These are phyloP conservation scores for Syngnathus typhle DNA, from an alignment of 2,113 vertebrate species.

Conservation along the genomic window DNA sequence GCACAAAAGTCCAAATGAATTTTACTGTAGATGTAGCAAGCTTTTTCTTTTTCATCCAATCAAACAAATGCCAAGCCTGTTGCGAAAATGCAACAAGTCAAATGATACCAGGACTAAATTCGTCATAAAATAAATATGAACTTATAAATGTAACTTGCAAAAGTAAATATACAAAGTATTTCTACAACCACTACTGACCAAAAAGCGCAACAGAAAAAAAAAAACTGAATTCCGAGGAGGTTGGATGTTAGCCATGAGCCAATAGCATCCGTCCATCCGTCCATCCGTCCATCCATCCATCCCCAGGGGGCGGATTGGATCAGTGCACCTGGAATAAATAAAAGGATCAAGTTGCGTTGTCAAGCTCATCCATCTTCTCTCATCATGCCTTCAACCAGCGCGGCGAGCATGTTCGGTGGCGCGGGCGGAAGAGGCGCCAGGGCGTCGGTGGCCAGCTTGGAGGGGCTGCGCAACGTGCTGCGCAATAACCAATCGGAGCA, in stretches of 20 bases:
- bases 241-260: conserved; percentile 18
- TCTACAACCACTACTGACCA: not conserved
- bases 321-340: conserved; percentile 30
- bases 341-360: conserved; percentile 21
- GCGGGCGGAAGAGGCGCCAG: conserved; percentile 57
- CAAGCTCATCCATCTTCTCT: no score
- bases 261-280: conserved; percentile 15
- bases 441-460: conserved; percentile 55
- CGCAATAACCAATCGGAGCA: conserved; percentile 31
- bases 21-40: no score
- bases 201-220: not conserved
- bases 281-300: no score
- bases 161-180: not conserved
- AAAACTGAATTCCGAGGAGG: conserved; percentile 33
- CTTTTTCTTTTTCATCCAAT: no score
- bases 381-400: conserved; percentile 41
- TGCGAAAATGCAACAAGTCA: no score
- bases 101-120: no score
- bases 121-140: no score
- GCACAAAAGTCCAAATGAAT: no score
- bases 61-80: no score
- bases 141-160: no score
- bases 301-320: conserved; percentile 13
- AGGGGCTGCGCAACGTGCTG: conserved; percentile 56
- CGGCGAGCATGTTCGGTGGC: conserved; percentile 64